phyloP scores from a whole-genome alignment of 2,113 vertebrate genomes.

The Melanostigma gelatinosum region DNA sequence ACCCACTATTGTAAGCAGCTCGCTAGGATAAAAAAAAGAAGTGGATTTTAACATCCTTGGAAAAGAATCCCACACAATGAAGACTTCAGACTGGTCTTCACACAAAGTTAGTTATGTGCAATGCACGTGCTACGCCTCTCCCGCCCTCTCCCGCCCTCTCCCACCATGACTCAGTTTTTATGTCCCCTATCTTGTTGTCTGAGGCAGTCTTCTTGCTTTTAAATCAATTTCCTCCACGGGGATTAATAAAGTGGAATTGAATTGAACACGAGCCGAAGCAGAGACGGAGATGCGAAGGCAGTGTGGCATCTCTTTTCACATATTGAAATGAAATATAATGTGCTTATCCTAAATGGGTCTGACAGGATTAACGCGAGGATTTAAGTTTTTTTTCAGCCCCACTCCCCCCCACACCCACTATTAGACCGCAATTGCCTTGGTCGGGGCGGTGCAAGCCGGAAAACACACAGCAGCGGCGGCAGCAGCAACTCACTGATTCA shows the following conservation, averaged over 20 bases:
- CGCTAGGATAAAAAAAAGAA: background rate
- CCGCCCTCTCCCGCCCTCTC: background rate
- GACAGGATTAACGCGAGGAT: constrained; percentile 79
- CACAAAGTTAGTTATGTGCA: constrained; percentile 27
- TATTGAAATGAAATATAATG: constrained; percentile 77
- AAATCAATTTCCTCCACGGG: constrained; percentile 68
- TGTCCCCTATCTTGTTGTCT: constrained; percentile 68
- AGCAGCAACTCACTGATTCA: constrained; percentile 59
- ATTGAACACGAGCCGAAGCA: constrained; percentile 57
- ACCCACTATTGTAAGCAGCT: background rate
- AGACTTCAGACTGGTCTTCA: constrained; percentile 40
- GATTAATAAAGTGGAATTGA: constrained; percentile 72
- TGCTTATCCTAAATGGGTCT: constrained; percentile 75
- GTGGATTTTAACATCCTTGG: background rate
- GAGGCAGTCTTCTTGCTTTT: constrained; percentile 62
- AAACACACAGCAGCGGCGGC: constrained; percentile 27
- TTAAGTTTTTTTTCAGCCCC: constrained; percentile 56
- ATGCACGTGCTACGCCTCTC: background rate
- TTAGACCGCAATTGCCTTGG: constrained; percentile 60
- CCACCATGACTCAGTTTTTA: constrained; percentile 42
- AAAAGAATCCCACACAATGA: constrained; percentile 3
- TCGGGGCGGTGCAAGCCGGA: constrained; percentile 43
- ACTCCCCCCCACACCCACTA: background rate
- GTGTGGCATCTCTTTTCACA: constrained; percentile 72
- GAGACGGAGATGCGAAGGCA: constrained; percentile 67